phyloP scores from a whole-genome alignment of 2,113 vertebrate species.

The Amia ocellicauda region DNA sequence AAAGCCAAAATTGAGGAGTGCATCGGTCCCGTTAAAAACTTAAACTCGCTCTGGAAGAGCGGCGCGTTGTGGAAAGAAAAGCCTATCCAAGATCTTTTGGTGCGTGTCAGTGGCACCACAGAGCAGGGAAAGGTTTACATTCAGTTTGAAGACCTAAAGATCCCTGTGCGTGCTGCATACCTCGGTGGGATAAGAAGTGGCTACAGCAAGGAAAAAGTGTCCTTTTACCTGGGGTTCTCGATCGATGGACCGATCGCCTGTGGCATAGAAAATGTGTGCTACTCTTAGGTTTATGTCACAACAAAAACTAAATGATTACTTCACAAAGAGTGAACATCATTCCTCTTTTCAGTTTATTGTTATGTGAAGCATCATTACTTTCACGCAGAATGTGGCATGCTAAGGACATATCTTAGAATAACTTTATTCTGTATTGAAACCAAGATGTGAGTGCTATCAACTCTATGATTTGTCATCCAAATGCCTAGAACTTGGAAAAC shows the following conservation, averaged over 20 bases:
- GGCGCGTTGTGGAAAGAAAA: constrained; percentile 46
- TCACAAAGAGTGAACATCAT: too few species aligned
- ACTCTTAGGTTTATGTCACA: background rate
- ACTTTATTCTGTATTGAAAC: too few species aligned
- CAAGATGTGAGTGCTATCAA: too few species aligned
- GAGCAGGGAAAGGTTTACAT: constrained; percentile 36
- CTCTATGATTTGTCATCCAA: too few species aligned
- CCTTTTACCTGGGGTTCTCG: constrained; percentile 53
- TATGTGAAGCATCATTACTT: too few species aligned
- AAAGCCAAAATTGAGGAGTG: constrained; percentile 36
- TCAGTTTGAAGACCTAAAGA: constrained; percentile 34
- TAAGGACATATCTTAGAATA: too few species aligned
- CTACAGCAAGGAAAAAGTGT: constrained; percentile 50
- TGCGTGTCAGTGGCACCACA: constrained; percentile 35
- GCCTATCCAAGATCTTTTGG: constrained; percentile 28
- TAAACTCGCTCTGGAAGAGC: constrained; percentile 32
- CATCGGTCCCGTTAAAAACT: constrained; percentile 11
- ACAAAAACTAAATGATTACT: too few species aligned
- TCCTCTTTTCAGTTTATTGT: too few species aligned
- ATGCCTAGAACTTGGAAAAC: too few species aligned
- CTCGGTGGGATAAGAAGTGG: constrained; percentile 36
- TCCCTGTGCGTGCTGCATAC: constrained; percentile 39
- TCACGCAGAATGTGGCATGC: too few species aligned
- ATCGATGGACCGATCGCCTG: constrained; percentile 51
- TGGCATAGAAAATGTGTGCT: constrained; percentile 27